Percentiles rank a stretch among this genome's conserved stretches.
phyloP scores from a whole-genome alignment of 2,797 vertebrate genomes.

The Sebastes steindachneri region DNA sequence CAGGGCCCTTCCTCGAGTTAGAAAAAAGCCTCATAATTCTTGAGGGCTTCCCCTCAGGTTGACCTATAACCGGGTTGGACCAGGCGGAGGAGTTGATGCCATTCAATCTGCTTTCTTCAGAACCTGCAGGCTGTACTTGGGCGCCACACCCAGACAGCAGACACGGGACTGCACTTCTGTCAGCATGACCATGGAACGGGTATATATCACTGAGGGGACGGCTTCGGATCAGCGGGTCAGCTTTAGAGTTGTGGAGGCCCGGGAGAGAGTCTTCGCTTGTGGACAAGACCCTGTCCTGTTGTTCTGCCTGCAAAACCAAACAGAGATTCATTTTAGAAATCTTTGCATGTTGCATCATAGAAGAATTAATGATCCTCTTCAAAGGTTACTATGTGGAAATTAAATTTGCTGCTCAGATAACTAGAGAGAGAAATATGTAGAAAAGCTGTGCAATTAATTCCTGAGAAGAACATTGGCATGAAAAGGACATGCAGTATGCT shows the following conservation, averaged over 20 bases:
- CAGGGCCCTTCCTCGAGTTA: conserved; percentile 80
- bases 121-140: conserved; percentile 61
- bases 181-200: conserved; percentile 58
- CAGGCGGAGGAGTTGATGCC: conserved; percentile 57
- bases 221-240: conserved; percentile 55
- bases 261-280: conserved; percentile 69
- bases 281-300: conserved; percentile 76
- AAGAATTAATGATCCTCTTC: neutral
- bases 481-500: neutral
- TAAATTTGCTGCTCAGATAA: neutral
- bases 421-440: neutral
- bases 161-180: conserved; percentile 52
- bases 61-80: conserved; percentile 73
- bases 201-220: conserved; percentile 71
- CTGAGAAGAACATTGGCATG: neutral
- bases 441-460: neutral
- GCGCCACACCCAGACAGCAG: conserved; percentile 62
- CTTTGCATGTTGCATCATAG: neutral
- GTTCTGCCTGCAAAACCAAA: conserved; percentile 80
- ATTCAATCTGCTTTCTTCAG: conserved; percentile 68
- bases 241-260: conserved; percentile 40
- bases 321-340: conserved; percentile 42
- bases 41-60: conserved; percentile 81
- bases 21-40: conserved; percentile 91
- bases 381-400: neutral